These are phyloP conservation scores for Sminthopsis crassicaudata DNA, from an alignment of 2,113 vertebrate genomes.

Conservation along the genomic window DNA sequence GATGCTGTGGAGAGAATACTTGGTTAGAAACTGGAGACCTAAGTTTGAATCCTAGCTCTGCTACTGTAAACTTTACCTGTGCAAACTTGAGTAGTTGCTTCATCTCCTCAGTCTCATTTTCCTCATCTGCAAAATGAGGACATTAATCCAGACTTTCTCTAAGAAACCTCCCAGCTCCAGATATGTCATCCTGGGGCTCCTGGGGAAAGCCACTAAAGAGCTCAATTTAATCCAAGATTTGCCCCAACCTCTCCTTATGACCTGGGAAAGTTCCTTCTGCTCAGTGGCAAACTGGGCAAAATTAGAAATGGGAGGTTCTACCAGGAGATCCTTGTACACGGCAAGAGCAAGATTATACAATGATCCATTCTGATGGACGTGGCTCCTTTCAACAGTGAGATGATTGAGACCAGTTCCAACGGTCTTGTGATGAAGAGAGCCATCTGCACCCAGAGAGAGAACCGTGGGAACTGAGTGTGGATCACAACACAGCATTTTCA, in stretches of 20 bases:
- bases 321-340: no score
- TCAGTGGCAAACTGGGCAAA: not conserved
- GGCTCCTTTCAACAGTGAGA: no score
- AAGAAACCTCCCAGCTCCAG: not conserved
- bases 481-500: no score
- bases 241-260: not conserved
- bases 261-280: not conserved
- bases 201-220: not conserved
- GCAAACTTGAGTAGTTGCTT: not conserved
- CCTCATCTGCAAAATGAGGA: not conserved
- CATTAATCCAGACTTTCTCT: not conserved
- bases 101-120: slow-evolving; percentile 7
- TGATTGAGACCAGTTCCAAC: no score
- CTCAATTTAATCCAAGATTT: not conserved
- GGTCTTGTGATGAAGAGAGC: no score
- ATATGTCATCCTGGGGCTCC: not conserved
- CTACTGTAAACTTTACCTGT: not conserved
- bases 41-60: not conserved
- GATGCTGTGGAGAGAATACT: not conserved
- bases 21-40: not conserved
- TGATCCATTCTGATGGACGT: no score
- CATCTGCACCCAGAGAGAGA: no score
- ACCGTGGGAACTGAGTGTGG: no score
- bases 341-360: no score
- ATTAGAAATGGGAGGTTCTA: not conserved